Conservation (phyloP, 2,797 vertebrate species). For the Ispidina picta region DNA sequence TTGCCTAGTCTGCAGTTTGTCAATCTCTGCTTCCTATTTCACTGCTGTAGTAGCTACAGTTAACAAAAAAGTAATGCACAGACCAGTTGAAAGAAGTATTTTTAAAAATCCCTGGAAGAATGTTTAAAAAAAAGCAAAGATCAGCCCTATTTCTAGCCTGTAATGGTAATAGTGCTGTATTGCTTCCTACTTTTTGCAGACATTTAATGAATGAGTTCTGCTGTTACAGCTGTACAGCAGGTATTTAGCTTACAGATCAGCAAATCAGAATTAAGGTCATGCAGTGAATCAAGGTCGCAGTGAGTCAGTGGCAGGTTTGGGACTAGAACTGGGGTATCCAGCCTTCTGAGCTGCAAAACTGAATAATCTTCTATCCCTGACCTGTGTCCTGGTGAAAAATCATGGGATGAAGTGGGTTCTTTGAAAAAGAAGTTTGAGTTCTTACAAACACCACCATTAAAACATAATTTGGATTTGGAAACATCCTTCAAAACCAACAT, state of each 20-base stretch:
- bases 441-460: neutral
- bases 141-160: accelerated
- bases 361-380: neutral
- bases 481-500: conserved; percentile 24
- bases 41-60: conserved; percentile 8
- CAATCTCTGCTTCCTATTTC: conserved; percentile 70
- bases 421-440: neutral
- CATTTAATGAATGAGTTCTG: neutral
- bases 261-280: neutral
- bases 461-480: neutral
- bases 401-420: neutral
- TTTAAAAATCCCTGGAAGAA: conserved; percentile 9
- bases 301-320: neutral
- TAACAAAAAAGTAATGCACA: neutral
- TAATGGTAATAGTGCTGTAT: neutral
- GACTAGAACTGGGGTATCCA: neutral
- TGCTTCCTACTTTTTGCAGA: neutral
- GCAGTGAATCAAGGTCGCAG: neutral
- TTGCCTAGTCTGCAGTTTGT: conserved; percentile 71
- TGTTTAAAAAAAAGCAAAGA: neutral
- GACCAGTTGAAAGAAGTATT: conserved; percentile 51
- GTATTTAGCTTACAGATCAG: neutral
- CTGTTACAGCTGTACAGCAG: neutral
- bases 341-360: neutral
- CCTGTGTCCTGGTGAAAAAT: neutral